Conservation (phyloP, 1,140 invertebrate genomes). For the Drosophila tristis region DNA sequence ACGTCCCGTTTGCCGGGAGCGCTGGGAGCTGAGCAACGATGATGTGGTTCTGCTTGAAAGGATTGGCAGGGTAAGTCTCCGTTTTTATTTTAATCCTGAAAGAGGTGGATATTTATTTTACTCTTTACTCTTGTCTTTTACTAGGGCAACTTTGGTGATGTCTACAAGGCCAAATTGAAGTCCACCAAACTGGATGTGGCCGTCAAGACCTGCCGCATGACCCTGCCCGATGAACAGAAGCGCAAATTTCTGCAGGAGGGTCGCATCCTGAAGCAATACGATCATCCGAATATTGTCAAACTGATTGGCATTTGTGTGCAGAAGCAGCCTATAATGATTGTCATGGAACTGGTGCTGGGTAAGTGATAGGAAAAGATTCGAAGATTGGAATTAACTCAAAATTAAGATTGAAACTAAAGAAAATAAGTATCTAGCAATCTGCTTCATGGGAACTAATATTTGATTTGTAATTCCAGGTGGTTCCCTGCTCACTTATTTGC, state of each 20-base stretch:
- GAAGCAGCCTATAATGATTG: slow-evolving; percentile 99
- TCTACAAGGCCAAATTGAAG: slow-evolving; percentile 95
- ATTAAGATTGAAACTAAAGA: too few relatives aligned
- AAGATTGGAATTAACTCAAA: too few relatives aligned
- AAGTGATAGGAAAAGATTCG: neutral
- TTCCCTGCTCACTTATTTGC: slow-evolving; percentile 93
- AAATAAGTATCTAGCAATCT: too few relatives aligned
- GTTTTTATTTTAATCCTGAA: neutral
- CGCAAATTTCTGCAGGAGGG: slow-evolving; percentile 98
- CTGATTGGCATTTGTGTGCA: slow-evolving; percentile 99
- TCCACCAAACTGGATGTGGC: slow-evolving; percentile 94
- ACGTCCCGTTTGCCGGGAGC: slow-evolving; percentile 94
- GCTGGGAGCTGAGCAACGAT: slow-evolving; percentile 98
- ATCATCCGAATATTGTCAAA: slow-evolving; percentile 97
- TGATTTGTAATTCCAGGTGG: slow-evolving; percentile 88
- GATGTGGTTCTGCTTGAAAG: slow-evolving; percentile 96
- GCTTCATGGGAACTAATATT: too few relatives aligned
- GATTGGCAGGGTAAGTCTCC: slow-evolving; percentile 93
- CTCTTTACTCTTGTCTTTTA: neutral
- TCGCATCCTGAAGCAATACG: slow-evolving; percentile 97
- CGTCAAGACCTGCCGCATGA: slow-evolving; percentile 97
- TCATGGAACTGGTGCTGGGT: slow-evolving; percentile 91
- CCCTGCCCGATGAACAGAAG: slow-evolving; percentile 97
- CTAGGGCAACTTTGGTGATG: slow-evolving; percentile 98
- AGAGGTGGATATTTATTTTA: neutral